phyloP scores from a whole-genome alignment of 2,888 invertebrate genomes.

The Conistra vaccinii region DNA sequence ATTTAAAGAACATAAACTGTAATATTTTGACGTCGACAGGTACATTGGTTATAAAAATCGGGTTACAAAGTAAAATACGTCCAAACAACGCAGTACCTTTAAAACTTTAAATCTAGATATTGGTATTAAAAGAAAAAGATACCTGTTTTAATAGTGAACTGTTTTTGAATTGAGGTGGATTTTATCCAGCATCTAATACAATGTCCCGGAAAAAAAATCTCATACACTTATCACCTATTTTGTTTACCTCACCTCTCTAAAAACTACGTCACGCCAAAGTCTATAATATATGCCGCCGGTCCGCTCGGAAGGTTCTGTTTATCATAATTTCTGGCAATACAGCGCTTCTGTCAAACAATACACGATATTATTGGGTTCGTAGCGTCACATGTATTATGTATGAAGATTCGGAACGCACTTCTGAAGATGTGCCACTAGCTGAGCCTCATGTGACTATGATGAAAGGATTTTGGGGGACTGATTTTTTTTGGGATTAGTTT shows the following conservation, averaged over 20 bases:
- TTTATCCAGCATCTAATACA: neutral
- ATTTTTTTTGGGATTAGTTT: neutral
- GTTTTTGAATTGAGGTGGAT: too few relatives aligned
- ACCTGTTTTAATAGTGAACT: neutral
- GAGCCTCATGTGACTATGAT: slow-evolving; percentile 46
- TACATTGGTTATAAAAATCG: too few relatives aligned
- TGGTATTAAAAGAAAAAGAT: too few relatives aligned
- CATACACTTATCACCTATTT: slow-evolving; percentile 5
- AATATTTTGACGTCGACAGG: too few relatives aligned
- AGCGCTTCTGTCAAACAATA: slow-evolving; percentile 84
- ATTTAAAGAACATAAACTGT: too few relatives aligned
- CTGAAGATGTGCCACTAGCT: slow-evolving; percentile 62
- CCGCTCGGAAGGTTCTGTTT: slow-evolving; percentile 72
- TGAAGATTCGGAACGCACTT: slow-evolving; percentile 77
- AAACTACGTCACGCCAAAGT: slow-evolving; percentile 25
- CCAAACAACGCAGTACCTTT: too few relatives aligned
- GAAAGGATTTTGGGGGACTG: slow-evolving; percentile 30
- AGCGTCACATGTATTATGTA: slow-evolving; percentile 84
- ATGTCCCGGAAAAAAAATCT: neutral
- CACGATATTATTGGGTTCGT: slow-evolving; percentile 82
- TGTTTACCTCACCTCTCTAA: slow-evolving; percentile 16
- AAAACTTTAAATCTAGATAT: too few relatives aligned
- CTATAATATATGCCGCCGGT: slow-evolving; percentile 52
- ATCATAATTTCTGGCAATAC: slow-evolving; percentile 82
- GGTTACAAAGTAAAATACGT: too few relatives aligned